Percentiles rank a stretch among this genome's conserved stretches.
Conservation (phyloP, 2,113 vertebrate species). For the Otis tarda region DNA sequence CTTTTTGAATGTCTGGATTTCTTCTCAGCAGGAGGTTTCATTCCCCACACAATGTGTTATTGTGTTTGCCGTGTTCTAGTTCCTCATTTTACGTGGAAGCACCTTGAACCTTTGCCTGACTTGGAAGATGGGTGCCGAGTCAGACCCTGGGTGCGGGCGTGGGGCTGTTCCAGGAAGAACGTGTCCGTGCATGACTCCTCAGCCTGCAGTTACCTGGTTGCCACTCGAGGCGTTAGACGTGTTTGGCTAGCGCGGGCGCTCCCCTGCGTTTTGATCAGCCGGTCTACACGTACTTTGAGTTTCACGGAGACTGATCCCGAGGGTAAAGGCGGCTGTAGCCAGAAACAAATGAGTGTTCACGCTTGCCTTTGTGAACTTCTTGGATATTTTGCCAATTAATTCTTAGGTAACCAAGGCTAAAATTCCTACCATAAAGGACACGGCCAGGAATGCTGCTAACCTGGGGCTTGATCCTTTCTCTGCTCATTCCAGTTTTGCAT, state of each 20-base stretch:
- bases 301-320: background rate
- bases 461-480: background rate
- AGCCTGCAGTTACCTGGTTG: background rate
- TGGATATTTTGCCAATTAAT: background rate
- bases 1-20: background rate
- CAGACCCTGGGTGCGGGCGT: background rate
- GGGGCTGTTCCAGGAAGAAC: background rate
- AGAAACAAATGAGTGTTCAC: background rate
- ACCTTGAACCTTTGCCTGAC: conserved; percentile 48
- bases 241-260: background rate
- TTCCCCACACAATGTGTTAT: conserved; percentile 17
- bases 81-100: conserved; percentile 40
- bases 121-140: conserved; percentile 18
- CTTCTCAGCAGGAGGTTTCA: conserved; percentile 4
- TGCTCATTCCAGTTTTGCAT: background rate
- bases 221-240: background rate
- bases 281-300: background rate
- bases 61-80: conserved; percentile 15
- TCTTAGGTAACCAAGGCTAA: background rate
- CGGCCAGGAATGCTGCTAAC: background rate
- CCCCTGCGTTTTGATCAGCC: background rate
- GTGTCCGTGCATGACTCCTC: background rate
- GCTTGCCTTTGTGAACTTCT: background rate
- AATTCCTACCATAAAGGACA: background rate
- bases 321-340: background rate